Evolutionary conservation across 2,113 vertebrate genomes (phyloP), one percentile per base, ranked within the genome.

Genomic region (human (Homo sapiens)): DNA sequence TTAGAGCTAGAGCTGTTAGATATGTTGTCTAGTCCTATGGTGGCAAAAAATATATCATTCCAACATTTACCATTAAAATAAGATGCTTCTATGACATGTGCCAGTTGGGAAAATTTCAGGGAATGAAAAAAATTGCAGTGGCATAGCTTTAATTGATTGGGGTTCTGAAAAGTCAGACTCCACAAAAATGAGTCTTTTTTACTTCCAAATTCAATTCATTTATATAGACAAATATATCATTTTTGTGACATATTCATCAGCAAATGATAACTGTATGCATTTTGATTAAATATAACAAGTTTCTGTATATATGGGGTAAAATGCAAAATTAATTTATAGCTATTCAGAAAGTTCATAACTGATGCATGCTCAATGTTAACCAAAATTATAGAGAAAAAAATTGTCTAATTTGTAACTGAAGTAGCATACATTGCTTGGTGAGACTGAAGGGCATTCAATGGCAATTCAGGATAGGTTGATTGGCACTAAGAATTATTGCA

Each of bases 401-500:
- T 76, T 85, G 48, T 55, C 27, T 90, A 85, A 96, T 97, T 97
- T 93, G 57, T 95, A 85, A 91, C 30, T 86, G 75, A 93, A 75
- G 23, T 50, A 80, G 35, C 0, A 1, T 79, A 86, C 6, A 55
- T 32, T 78, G 13, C 35, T 94, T 89, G 45, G 38, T 64, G 59
- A 93, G 35, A 85, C 40, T 91, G 86, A 93, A 85, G 20, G 66
- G 27, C 12, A 0, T 89, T 57, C 45, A 59, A 75, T 70, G 93
- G 38, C 64, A 95, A 70, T 96, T 97, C 91, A 95, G 73, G 11
- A 83, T 64, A 89, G 50, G 61, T 93, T 98, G 91, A 97, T 91
- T 97, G 96, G 59, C 93, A 97, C 73, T 96, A 92, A 97, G 93
- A 97, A 83, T 84, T 95, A 94, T 94, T 94, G n/a, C 89, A 93